These are phyloP conservation scores for Aurelia sp. DNA, from an alignment of 30 jellyfish, hydroid and myxozoan species.

Conservation along the genomic window DNA sequence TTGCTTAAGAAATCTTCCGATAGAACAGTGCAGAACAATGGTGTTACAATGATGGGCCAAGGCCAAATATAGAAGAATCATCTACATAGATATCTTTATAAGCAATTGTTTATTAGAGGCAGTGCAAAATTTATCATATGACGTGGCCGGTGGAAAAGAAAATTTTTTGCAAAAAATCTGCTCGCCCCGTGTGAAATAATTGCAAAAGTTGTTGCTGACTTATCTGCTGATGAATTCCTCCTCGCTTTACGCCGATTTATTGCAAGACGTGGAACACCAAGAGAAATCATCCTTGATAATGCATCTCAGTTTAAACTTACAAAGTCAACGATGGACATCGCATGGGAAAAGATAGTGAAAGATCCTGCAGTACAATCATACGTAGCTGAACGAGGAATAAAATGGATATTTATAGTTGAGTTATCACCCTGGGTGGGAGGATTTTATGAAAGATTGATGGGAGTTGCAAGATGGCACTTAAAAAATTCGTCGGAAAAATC, in stretches of 20 bases:
- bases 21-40: too few relatives aligned
- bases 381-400: constrained; percentile 11
- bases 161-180: too few relatives aligned
- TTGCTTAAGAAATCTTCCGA: too few relatives aligned
- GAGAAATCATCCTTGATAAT: constrained; percentile 24
- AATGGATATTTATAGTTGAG: constrained; percentile 42
- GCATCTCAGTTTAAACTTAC: constrained; percentile 31
- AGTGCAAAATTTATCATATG: too few relatives aligned
- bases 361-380: constrained; percentile 1
- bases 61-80: too few relatives aligned
- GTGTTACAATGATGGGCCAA: too few relatives aligned
- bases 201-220: too few relatives aligned
- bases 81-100: too few relatives aligned
- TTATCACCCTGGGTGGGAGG: constrained; percentile 64
- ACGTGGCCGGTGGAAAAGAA: too few relatives aligned
- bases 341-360: constrained; percentile 5
- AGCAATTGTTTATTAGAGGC: too few relatives aligned
- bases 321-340: constrained; percentile 20
- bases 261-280: constrained; percentile 53
- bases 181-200: too few relatives aligned
- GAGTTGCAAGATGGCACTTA: constrained; percentile 24
- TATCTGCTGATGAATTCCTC: too few relatives aligned
- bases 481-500: constrained; percentile 2
- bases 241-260: constrained; percentile 13
- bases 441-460: constrained; percentile 49